Conservation (phyloP, 2,797 vertebrate genomes). For the Urocyon cinereoargenteus region DNA sequence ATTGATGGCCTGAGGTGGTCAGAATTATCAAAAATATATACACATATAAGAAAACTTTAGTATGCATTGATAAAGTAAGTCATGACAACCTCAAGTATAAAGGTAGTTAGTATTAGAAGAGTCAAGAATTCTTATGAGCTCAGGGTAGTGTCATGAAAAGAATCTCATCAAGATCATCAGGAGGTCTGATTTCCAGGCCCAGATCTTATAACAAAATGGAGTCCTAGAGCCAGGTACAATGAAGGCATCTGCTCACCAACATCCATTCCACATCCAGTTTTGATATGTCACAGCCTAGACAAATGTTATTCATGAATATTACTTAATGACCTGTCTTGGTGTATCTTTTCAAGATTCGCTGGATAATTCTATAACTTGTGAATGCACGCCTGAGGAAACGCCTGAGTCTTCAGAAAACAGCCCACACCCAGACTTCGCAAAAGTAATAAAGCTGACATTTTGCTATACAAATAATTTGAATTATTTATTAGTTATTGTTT, state of each 20-base stretch:
- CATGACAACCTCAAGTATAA: background rate
- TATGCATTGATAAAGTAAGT: background rate
- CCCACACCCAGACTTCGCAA: constrained; percentile 95
- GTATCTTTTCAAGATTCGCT: constrained; percentile 91
- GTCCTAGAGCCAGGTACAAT: background rate
- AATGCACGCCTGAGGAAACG: constrained; percentile 91
- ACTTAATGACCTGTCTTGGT: constrained; percentile 41
- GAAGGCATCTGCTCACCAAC: fast-evolving
- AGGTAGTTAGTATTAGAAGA: background rate
- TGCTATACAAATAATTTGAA: background rate
- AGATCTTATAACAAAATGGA: background rate
- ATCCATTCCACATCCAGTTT: background rate
- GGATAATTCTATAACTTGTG: constrained; percentile 89
- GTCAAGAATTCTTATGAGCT: background rate
- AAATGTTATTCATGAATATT: background rate
- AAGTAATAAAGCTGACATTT: constrained; percentile 89
- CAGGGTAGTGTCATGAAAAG: background rate
- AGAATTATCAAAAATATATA: background rate
- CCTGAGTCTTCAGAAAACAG: constrained; percentile 93
- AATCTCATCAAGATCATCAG: background rate
- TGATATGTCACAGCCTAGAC: background rate
- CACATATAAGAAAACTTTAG: background rate
- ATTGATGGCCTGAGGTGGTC: background rate
- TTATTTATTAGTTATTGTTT: background rate
- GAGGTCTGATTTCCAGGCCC: background rate